Evolutionary conservation across 1,140 invertebrate species (phyloP), one percentile per base, ranked within the genome.

Genomic region (Brachionus koreanus): DNA sequence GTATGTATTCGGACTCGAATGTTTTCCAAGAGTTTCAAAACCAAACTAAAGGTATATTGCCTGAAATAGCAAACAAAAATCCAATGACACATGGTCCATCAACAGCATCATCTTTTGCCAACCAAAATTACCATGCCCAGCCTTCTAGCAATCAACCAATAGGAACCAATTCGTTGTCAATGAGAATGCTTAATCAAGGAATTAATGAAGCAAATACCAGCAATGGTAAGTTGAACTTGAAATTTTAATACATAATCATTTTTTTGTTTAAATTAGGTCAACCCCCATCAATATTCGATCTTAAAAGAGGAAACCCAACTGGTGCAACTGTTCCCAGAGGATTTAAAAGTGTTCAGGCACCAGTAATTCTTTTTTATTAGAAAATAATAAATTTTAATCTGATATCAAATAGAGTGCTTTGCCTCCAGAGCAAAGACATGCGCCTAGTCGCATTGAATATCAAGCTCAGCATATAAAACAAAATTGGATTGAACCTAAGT

Each of bases 401-500:
- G 29, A 23, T n/a, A 49, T 35, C 13, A 35, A 13, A n/a, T 19
- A 77, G 74, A 35, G 13, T 29, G 57, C 13, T 29, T 12, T 82
- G 16, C 79, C 79, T 37, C 61, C 79, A 2, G 79, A 82, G 35
- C 57, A 67, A 52, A 49, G 57, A 67, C 79, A 57, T 37, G 57
- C 57, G 16, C 79, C 79, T 3, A 65, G 7, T 43, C 12, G 57
- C 7, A 19, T 19, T 9, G 79, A 82, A 25, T 82, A 67, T 82
- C 61, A 65, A 65, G 79, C 65, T n/a, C 57, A 82, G 23, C 79
- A 82, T 52, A 9, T 67, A 10, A 65, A 82, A 63, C 43, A 82
- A 19, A 82, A 69, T 37, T 82, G 79, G 79, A 65, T 82, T 7
- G 79, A 82, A 25, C 79, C 79, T 35, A 82, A 82, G 76, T 65